A percentile compares a stretch with the other conserved stretches of the same genome.
Evolutionary conservation across 2,888 invertebrate genomes (phyloP).

Genomic region (Phaedon cochleariae): DNA sequence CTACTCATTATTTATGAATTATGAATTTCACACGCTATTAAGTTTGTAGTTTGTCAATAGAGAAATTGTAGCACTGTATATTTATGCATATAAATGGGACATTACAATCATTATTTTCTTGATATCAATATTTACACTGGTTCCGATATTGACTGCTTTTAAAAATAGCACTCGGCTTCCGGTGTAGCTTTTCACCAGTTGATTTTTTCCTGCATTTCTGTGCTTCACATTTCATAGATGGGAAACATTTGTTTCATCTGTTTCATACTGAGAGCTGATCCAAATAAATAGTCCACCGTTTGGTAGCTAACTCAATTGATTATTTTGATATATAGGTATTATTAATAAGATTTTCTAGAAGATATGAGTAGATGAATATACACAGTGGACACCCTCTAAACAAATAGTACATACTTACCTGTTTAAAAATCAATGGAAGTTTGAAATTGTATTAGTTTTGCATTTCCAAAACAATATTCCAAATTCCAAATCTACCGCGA

Average conservation of each 20-base stretch:
- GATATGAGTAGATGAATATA: no score
- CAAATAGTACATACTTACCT: no score
- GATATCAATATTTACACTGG: constrained; percentile 34
- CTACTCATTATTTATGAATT: constrained; percentile 19
- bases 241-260: not conserved
- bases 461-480: no score
- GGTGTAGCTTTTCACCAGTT: constrained; percentile 32
- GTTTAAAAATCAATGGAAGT: no score
- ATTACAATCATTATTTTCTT: constrained; percentile 33
- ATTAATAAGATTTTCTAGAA: no score
- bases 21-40: constrained; percentile 30
- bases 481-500: no score
- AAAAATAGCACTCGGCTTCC: constrained; percentile 34
- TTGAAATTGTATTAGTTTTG: no score
- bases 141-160: constrained; percentile 26
- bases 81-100: constrained; percentile 26
- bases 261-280: no score
- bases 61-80: constrained; percentile 30
- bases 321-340: no score
- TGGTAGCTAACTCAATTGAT: no score
- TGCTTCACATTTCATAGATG: constrained; percentile 1
- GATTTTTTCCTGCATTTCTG: constrained; percentile 19
- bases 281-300: no score
- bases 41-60: constrained; percentile 29
- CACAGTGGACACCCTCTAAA: no score